These are phyloP conservation scores for Hemicentrotus pulcherrimus DNA, from an alignment of 35 echinoderm and acorn worm species.

Conservation along the genomic window DNA sequence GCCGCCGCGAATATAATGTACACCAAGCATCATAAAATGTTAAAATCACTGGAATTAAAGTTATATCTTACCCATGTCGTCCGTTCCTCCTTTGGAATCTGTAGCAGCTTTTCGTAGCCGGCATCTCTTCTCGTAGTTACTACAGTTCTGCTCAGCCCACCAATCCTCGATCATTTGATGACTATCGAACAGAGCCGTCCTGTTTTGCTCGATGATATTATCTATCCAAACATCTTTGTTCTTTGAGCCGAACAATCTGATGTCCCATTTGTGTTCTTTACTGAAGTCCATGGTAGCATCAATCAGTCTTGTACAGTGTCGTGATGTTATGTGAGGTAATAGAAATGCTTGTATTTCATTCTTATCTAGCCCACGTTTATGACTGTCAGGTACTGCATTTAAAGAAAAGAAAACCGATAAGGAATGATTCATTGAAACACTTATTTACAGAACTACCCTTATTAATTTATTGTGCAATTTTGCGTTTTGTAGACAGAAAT, in stretches of 20 bases:
- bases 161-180: background rate
- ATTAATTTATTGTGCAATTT: too few relatives aligned
- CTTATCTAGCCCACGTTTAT: background rate
- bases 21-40: too few relatives aligned
- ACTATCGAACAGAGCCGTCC: background rate
- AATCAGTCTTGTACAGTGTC: background rate
- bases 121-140: background rate
- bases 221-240: background rate
- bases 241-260: background rate
- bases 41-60: too few relatives aligned
- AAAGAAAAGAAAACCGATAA: background rate
- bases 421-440: background rate
- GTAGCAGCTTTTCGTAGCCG: background rate
- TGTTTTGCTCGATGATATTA: background rate
- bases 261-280: background rate
- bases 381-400: background rate
- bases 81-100: background rate
- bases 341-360: background rate
- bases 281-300: background rate
- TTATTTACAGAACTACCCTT: too few relatives aligned
- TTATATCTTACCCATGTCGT: too few relatives aligned
- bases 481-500: too few relatives aligned
- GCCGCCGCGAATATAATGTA: too few relatives aligned
- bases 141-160: background rate
- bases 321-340: background rate